Evolutionary conservation across 2,797 vertebrate species (phyloP).

Genomic region (Labeo calbasu): DNA sequence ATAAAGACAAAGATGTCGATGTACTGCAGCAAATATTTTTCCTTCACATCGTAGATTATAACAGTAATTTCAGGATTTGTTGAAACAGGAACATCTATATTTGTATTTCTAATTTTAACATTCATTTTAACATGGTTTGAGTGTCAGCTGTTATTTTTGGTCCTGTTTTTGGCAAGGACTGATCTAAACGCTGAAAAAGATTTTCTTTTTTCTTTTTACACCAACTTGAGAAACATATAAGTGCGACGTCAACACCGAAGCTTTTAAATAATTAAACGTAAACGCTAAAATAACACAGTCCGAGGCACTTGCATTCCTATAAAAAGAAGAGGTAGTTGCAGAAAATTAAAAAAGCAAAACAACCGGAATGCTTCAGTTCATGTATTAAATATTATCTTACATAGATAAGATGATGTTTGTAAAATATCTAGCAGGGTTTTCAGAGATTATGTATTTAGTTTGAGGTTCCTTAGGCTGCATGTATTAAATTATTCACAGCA

Average conservation of each 20-base stretch:
- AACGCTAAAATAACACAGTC: not conserved
- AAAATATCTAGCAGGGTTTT: constrained; percentile 37
- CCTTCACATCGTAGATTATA: not conserved
- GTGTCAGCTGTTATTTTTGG: not conserved
- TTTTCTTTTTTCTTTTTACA: not conserved
- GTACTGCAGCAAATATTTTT: not conserved
- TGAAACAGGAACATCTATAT: not conserved
- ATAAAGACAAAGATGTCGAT: not conserved
- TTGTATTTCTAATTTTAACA: constrained; percentile 12
- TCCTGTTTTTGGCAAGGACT: not conserved
- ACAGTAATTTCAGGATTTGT: not conserved
- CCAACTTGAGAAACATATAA: not conserved
- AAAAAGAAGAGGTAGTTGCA: constrained; percentile 73
- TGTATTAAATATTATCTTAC: not conserved
- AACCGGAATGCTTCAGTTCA: constrained; percentile 9
- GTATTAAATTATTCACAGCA: constrained; percentile 75
- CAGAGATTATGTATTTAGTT: constrained; percentile 59
- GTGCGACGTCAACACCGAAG: not conserved
- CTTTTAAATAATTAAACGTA: constrained; percentile 7
- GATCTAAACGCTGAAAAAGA: not conserved
- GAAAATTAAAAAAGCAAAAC: constrained; percentile 53
- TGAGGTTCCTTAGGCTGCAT: constrained; percentile 68
- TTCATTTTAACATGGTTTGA: not conserved
- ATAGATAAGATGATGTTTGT: not conserved
- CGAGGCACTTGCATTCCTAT: constrained; percentile 74